A percentile compares a stretch with the other conserved stretches of the same genome.
phyloP scores from a whole-genome alignment of 2,113 vertebrate genomes.

The Actinemys pallida region DNA sequence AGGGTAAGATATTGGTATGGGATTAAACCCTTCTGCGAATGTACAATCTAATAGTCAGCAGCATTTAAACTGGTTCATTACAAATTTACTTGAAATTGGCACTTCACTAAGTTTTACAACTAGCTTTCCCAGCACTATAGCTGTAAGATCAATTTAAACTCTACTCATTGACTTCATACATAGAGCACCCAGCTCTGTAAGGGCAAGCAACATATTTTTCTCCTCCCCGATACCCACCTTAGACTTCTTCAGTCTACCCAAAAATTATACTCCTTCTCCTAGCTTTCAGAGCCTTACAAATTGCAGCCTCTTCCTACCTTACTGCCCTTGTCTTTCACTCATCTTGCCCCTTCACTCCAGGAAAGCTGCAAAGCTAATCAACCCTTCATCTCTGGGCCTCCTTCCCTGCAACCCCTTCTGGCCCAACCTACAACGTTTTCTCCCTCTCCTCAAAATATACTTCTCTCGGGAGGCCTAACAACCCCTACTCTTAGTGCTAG shows the following conservation, averaged over 20 bases:
- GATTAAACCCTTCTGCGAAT: not conserved
- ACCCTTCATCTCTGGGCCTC: not conserved
- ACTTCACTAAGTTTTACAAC: not conserved
- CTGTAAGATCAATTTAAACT: not conserved
- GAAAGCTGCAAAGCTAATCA: not conserved
- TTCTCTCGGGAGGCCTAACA: not conserved
- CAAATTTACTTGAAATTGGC: not conserved
- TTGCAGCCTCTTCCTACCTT: not conserved
- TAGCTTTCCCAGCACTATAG: fast-evolving
- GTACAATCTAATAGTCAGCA: not conserved
- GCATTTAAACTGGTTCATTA: not conserved
- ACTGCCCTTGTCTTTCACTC: not conserved
- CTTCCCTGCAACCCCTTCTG: not conserved
- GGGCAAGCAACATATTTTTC: not conserved
- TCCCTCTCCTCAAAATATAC: not conserved
- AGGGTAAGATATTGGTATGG: not conserved
- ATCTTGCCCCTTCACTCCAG: not conserved
- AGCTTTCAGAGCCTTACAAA: not conserved
- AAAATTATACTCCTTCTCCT: not conserved
- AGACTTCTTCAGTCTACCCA: not conserved
- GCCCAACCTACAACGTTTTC: not conserved
- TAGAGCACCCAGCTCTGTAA: not conserved
- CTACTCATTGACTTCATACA: not conserved
- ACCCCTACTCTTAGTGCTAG: not conserved
- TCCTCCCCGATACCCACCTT: fast-evolving